Base-by-base conservation (phyloP, 2,888 invertebrate genomes). In the Caenorhabditis parvicauda region DNA sequence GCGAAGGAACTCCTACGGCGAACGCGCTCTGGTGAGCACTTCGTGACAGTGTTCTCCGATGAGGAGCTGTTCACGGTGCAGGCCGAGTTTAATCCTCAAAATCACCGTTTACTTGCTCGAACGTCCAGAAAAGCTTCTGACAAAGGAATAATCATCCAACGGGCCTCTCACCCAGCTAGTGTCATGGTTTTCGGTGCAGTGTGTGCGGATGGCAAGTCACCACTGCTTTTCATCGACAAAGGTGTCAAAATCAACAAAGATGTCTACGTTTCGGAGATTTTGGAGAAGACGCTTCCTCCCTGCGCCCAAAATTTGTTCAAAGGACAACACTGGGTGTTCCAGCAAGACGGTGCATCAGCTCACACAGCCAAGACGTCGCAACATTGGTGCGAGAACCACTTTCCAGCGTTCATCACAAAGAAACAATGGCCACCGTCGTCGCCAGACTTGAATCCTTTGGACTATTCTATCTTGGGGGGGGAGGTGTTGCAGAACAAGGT, bases 171-270 rank as follows among this genome's bases (percentile, higher is more conserved):
- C 5, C 44, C 44, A 3, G 44, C 44, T 4, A 5, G 19, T 7
- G 38, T 48, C 9, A 48, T 48, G 48, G 48, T 48, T 35, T 38
- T 48, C 17, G 48, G 48, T 17, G 48, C 48, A 22, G n/a, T 48
- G 2, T 24, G 25, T 7, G 2, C 48, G 6, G 19, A 32, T 32
- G 46, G 46, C 46, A 46, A 46, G 17, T 37, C 25, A 12, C 48
- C 38, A n/a, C 27, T 48, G 37, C 38, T 48, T 14, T n/a, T n/a
- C n/a, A 27, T 44, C 2, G 44, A 44, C 6, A 9, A 21, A 24
- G 44, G 44, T 25, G 44, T 25, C 19, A 44, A 44, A 44, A 24
- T 27, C 44, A 44, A 27, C 5, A 44, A 44, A n/a, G 28, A 44
- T n/a, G 44, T 44, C 4, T 44, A 44, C 24, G 14, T 44, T 22